phyloP scores from a whole-genome alignment of 1,140 invertebrate genomes.

The Druon quercuslanigerum region DNA sequence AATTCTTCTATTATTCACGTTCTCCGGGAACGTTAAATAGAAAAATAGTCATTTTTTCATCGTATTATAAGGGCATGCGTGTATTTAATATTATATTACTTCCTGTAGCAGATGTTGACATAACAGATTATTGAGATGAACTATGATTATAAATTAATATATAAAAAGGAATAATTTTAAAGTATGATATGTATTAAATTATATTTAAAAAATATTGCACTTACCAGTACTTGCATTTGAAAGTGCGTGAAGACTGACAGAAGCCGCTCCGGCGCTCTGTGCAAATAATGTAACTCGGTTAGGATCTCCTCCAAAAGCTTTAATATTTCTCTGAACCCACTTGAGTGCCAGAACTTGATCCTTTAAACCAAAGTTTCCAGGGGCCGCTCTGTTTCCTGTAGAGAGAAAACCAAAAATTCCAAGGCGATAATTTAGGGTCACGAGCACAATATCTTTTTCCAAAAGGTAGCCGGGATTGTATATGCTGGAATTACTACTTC shows the following conservation, averaged over 20 bases:
- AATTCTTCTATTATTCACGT: too few relatives aligned
- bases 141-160: too few relatives aligned
- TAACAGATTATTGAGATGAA: too few relatives aligned
- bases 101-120: too few relatives aligned
- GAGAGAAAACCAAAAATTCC: conserved; percentile 69
- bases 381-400: conserved; percentile 62
- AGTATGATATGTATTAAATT: too few relatives aligned
- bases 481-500: conserved; percentile 38
- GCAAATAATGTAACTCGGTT: conserved; percentile 65
- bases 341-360: conserved; percentile 73
- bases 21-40: too few relatives aligned
- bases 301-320: conserved; percentile 71
- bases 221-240: background rate
- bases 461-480: conserved; percentile 67
- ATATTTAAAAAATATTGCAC: too few relatives aligned
- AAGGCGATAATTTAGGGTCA: conserved; percentile 77
- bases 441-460: conserved; percentile 71
- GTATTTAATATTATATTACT: too few relatives aligned
- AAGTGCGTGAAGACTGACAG: background rate
- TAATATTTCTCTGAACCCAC: conserved; percentile 67
- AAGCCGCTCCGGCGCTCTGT: conserved; percentile 58
- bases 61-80: too few relatives aligned
- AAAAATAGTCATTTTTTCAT: too few relatives aligned
- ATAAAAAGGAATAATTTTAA: too few relatives aligned
- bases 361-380: conserved; percentile 74